Evolutionary conservation across 2,888 invertebrate species (phyloP), one percentile per base, ranked within the genome.

Genomic region (Aphidius colemani): DNA sequence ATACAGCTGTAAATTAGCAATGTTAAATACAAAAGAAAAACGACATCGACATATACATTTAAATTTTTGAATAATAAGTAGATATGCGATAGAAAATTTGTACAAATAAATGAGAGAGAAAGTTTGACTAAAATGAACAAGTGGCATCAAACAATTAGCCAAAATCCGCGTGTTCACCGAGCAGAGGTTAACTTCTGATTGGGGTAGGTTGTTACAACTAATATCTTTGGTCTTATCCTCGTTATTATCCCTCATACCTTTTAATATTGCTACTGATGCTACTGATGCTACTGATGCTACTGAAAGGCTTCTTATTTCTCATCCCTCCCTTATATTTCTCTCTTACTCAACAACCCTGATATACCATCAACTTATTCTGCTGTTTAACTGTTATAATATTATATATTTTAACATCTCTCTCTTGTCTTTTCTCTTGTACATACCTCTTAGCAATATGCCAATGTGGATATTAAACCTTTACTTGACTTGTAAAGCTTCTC

Each of bases 201-300:
- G 69, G 71, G 69, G 66, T 69, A 66, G 74, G 71, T 74, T 72
- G 73, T 74, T 71, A 74, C 74, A 75, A 78, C 77, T 79, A 80
- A 79, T 80, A 78, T 78, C 78, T 74, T 78, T 72, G 76, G 74
- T 79, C 78, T 80, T 76, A 78, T 78, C 78, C 78, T 78, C 76
- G 77, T 79, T 78, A 78, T 79, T 75, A 76, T 74, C 71, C 69
- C 55, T 11, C 53, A 71, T 69, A 69, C 74, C 73, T 74, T 67
- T 73, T 65, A 67, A 62, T 67, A 72, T 70, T 66, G 64, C 66
- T 67, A 51, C 56, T 64, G 53, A 59, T 39, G 10, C 18, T 13
- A 40, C 10, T 51, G 43, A 50, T n/a, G n/a, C n/a, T n/a, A 56
- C 59, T 63, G 53, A 59, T 39, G 10, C 18, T 13, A 44, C 13